These are phyloP conservation scores for Merops nubicus DNA, from an alignment of 2,113 vertebrate genomes.

Conservation along the genomic window DNA sequence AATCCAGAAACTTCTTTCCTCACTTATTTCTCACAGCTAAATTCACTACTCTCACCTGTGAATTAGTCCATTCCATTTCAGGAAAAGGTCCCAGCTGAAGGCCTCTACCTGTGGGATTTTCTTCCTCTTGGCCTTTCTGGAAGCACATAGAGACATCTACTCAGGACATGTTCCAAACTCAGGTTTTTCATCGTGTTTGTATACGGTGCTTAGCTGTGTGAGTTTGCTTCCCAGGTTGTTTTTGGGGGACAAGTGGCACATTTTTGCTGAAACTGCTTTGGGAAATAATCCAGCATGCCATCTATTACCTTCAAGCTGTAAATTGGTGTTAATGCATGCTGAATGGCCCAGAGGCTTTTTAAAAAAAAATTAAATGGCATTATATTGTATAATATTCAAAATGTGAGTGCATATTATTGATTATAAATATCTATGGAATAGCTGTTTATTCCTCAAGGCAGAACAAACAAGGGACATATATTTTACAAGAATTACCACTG, in stretches of 20 bases:
- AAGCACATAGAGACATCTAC: slow-evolving; percentile 66
- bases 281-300: not conserved
- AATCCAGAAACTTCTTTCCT: slow-evolving; percentile 24
- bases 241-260: not conserved
- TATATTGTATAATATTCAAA: not conserved
- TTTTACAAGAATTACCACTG: not conserved
- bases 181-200: slow-evolving; percentile 28
- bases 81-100: slow-evolving; percentile 68
- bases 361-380: not conserved
- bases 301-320: not conserved
- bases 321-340: not conserved
- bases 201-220: not conserved
- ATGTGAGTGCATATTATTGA: not conserved
- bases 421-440: not conserved
- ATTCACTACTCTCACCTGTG: slow-evolving; percentile 61
- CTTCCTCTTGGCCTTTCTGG: slow-evolving; percentile 70
- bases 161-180: slow-evolving; percentile 49
- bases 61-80: slow-evolving; percentile 69
- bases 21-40: slow-evolving; percentile 4
- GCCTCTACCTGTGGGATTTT: slow-evolving; percentile 69
- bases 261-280: not conserved
- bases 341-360: not conserved
- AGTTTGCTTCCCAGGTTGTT: not conserved
- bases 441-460: not conserved
- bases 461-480: not conserved